phyloP scores from a whole-genome alignment of 1,140 invertebrate genomes.

The Hermetia illucens region DNA sequence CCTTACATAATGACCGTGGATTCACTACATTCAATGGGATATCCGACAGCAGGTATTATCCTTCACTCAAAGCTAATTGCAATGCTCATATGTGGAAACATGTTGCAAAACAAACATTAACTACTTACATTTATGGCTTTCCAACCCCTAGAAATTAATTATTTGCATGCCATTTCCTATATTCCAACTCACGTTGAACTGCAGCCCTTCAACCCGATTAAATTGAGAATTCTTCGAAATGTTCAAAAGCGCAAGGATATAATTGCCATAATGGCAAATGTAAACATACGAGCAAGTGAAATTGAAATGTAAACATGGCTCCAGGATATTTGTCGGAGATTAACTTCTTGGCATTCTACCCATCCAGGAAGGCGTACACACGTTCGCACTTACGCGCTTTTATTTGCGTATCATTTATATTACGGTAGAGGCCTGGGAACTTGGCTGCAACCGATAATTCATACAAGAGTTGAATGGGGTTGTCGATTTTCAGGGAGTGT shows the following conservation, averaged over 20 bases:
- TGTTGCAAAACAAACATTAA: too few relatives aligned
- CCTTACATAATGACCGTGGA: conserved; percentile 9
- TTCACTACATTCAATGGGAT: conserved; percentile 9
- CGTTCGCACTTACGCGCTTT: neutral
- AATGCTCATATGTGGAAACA: too few relatives aligned
- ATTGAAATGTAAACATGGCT: neutral
- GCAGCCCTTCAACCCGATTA: too few relatives aligned
- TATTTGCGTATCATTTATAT: conserved; percentile 1
- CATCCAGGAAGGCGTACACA: neutral
- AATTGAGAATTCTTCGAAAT: too few relatives aligned
- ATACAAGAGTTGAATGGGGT: too few relatives aligned
- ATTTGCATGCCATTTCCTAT: neutral
- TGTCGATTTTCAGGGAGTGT: too few relatives aligned
- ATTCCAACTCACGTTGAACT: too few relatives aligned
- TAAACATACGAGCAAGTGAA: neutral
- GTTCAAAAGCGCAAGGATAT: neutral
- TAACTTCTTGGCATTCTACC: neutral
- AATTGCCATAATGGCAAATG: neutral
- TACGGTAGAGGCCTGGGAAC: too few relatives aligned
- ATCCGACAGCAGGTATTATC: conserved; percentile 5
- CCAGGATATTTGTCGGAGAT: conserved; percentile 1
- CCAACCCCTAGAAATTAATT: neutral
- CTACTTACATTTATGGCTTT: neutral
- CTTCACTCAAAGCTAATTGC: too few relatives aligned
- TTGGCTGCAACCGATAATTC: too few relatives aligned